Evolutionary conservation across 2,113 vertebrate species (phyloP).

Genomic region (Passer domesticus): DNA sequence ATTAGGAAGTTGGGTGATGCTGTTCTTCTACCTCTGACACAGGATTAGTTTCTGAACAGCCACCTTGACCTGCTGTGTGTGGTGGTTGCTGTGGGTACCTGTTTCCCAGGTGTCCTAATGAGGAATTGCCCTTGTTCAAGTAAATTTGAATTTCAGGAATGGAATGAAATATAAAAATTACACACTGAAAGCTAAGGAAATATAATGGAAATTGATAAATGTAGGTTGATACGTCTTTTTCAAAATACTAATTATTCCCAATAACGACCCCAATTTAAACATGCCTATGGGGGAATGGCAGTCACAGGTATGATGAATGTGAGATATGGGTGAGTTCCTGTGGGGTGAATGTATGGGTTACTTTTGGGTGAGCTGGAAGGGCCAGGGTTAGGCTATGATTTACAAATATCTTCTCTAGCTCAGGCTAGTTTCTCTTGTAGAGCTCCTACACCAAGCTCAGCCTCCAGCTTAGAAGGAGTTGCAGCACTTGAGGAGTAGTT

Average conservation of each 20-base stretch:
- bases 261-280: background rate
- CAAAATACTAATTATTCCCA: background rate
- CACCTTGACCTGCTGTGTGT: background rate
- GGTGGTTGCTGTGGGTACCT: background rate
- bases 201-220: background rate
- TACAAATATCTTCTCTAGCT: background rate
- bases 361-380: background rate
- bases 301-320: background rate
- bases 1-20: background rate
- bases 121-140: background rate
- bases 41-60: background rate
- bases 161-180: background rate
- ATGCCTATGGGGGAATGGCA: background rate
- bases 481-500: background rate
- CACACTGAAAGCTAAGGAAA: background rate
- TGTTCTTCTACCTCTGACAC: background rate
- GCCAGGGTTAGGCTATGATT: background rate
- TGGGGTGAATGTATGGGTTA: rapidly evolving
- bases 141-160: background rate
- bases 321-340: background rate
- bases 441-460: background rate
- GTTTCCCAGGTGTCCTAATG: background rate
- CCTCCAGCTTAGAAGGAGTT: background rate
- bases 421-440: background rate
- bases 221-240: background rate